phyloP scores from a whole-genome alignment of 2,888 invertebrate genomes.

The Scaptodrosophila latifasciaeformis region DNA sequence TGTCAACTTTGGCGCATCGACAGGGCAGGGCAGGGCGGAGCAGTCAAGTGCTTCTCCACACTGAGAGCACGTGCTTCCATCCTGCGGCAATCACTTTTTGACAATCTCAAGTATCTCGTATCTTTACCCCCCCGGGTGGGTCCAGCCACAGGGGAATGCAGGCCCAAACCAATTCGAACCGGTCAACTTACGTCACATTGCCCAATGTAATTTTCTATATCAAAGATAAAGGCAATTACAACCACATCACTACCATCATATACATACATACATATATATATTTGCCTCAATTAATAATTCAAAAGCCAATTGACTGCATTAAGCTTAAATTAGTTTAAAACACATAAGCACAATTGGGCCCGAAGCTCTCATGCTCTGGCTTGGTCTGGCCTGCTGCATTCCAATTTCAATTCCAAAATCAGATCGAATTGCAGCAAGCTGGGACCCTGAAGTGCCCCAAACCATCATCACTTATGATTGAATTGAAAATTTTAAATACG shows the following conservation, averaged over 20 bases:
- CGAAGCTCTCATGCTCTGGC: slow-evolving; percentile 1
- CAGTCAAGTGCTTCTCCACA: slow-evolving; percentile 38
- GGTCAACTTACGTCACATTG: slow-evolving; percentile 23
- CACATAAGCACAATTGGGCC: slow-evolving; percentile 48
- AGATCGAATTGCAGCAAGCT: too few relatives aligned
- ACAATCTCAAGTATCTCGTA: too few relatives aligned
- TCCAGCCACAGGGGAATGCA: too few relatives aligned
- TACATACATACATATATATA: slow-evolving; percentile 16
- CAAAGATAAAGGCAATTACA: too few relatives aligned
- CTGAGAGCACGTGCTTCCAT: slow-evolving; percentile 35
- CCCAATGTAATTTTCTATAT: slow-evolving; percentile 6
- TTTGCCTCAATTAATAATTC: slow-evolving; percentile 61
- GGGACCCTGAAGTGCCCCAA: too few relatives aligned
- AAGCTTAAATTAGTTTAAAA: slow-evolving; percentile 53
- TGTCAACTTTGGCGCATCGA: slow-evolving; percentile 56
- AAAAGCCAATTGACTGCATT: slow-evolving; percentile 67
- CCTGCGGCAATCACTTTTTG: slow-evolving; percentile 5
- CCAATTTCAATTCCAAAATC: too few relatives aligned
- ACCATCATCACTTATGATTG: too few relatives aligned
- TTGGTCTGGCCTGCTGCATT: slow-evolving; percentile 39
- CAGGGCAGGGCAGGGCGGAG: too few relatives aligned
- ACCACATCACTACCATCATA: neutral
- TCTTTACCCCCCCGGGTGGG: too few relatives aligned
- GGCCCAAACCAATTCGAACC: slow-evolving; percentile 2
- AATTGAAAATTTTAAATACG: too few relatives aligned